phyloP scores from a whole-genome alignment of 1,140 invertebrate species.

The Zaprionus vittiger region DNA sequence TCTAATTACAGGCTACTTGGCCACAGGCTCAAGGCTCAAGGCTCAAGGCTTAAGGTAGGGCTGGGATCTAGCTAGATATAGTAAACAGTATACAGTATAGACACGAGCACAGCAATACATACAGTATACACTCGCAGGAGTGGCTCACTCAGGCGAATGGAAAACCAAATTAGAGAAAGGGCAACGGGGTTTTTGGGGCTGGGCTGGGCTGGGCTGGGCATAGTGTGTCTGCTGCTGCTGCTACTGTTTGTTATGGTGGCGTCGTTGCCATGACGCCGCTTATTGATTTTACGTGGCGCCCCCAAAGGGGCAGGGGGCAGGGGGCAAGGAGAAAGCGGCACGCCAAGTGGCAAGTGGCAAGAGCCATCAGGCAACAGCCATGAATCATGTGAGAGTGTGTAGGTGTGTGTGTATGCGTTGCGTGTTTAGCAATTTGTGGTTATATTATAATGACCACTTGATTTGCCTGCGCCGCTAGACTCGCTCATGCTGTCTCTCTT shows the following conservation, averaged over 20 bases:
- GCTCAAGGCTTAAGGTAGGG: constrained; percentile 65
- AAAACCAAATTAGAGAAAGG: constrained; percentile 36
- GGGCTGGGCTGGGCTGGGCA: neutral
- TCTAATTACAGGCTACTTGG: constrained; percentile 71
- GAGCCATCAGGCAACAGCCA: constrained; percentile 50
- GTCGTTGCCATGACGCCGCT: constrained; percentile 69
- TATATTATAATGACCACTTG: constrained; percentile 81
- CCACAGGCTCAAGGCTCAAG: constrained; percentile 9
- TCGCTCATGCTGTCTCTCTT: neutral
- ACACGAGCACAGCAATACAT: neutral
- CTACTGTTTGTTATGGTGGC: constrained; percentile 75
- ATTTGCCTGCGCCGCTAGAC: constrained; percentile 61
- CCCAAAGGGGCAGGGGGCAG: constrained; percentile 1
- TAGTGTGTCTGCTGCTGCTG: constrained; percentile 39
- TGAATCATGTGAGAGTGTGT: constrained; percentile 46
- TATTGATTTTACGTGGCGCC: constrained; percentile 65
- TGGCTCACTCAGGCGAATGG: constrained; percentile 53
- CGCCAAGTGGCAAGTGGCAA: constrained; percentile 33
- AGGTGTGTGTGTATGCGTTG: constrained; percentile 38
- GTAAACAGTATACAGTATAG: neutral
- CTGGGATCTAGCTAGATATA: constrained; percentile 10
- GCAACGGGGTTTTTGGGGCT: neutral
- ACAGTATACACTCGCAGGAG: constrained; percentile 36
- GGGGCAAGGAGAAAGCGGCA: neutral
- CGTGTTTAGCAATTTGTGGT: constrained; percentile 78